Base-by-base conservation (phyloP, 2,797 vertebrate genomes). In the Borostomias antarcticus region DNA sequence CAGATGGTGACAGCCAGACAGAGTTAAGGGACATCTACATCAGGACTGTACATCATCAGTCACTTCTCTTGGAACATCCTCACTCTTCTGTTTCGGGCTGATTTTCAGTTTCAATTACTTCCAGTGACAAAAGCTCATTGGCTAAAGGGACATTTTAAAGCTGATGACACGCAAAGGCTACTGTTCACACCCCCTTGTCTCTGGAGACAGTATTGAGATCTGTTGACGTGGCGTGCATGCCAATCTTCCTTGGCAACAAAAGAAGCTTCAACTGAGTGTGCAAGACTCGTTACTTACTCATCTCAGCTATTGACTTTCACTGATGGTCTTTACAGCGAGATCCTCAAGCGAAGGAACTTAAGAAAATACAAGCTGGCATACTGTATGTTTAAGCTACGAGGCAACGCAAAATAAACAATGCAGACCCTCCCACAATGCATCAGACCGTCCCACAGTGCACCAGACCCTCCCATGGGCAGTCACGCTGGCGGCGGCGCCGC, bases 391-490 rank as follows among this genome's bases (percentile, higher is more conserved):
- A n/a, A n/a, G n/a, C n/a, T n/a, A n/a, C n/a, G n/a, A n/a, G n/a
- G n/a, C n/a, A n/a, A n/a, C n/a, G n/a, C n/a, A n/a, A n/a, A n/a
- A n/a, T n/a, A n/a, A n/a, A n/a, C n/a, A n/a, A 8, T 48, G 47
- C 47, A n/a, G n/a, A 7, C 15, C 52, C 13, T 29, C 52, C 26
- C 25, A 15, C 6, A 56, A 28, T n/a, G n/a, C n/a, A 4, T n/a
- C 11, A 17, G 52, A 54, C 28, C 15, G 28, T 7, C 17, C n/a
- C 15, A n/a, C 26, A 56, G 57, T 66, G 19, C 67, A 56, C 68
- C 37, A 64, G 58, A 81, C 28, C 81, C 50, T 26, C 52, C 5
- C 64, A 26, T 17, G 75, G 85, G 83, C 83, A 86, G 75, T 47
- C 68, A 60, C 74, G 52, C 51, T 52, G 68, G 50, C 66, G 6